Conservation (phyloP, 2,888 invertebrate genomes). For the Megastigmus dorsalis region DNA sequence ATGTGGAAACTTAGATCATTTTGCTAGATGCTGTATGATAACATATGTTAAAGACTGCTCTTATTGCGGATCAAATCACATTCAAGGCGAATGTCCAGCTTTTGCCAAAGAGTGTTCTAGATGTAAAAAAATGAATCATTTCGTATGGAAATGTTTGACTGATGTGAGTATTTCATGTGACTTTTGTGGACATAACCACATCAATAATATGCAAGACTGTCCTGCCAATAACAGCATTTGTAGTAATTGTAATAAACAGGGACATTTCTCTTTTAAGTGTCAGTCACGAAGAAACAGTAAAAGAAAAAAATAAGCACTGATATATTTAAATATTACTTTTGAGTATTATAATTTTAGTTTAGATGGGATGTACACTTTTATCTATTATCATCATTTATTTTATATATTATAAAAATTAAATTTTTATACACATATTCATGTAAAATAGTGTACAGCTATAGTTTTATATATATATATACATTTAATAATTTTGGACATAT, state of each 20-base stretch:
- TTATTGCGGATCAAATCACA: conserved; percentile 31
- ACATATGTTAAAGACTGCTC: conserved; percentile 3
- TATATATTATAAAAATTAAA: too few species aligned
- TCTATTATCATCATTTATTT: too few species aligned
- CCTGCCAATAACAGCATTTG: conserved; percentile 25
- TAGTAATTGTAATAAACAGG: conserved; percentile 26
- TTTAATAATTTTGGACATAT: too few species aligned
- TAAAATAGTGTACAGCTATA: too few species aligned
- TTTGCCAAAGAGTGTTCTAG: conserved; percentile 34
- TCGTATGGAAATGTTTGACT: conserved; percentile 32
- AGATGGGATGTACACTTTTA: too few species aligned
- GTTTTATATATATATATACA: too few species aligned
- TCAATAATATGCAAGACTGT: conserved; percentile 8
- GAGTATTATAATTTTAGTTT: too few species aligned
- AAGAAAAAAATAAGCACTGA: background rate
- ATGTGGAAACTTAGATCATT: conserved; percentile 29
- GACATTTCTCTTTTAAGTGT: conserved; percentile 39
- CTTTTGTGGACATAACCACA: conserved; percentile 33
- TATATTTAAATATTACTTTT: background rate
- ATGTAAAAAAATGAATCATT: conserved; percentile 41
- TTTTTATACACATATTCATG: too few species aligned
- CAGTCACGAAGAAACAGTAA: conserved; percentile 15
- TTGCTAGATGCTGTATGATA: conserved; percentile 17
- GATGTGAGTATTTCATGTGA: conserved; percentile 9
- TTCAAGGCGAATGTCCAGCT: conserved; percentile 29